Base-by-base conservation (phyloP, 2,888 invertebrate genomes). In the Blomia tropicalis region DNA sequence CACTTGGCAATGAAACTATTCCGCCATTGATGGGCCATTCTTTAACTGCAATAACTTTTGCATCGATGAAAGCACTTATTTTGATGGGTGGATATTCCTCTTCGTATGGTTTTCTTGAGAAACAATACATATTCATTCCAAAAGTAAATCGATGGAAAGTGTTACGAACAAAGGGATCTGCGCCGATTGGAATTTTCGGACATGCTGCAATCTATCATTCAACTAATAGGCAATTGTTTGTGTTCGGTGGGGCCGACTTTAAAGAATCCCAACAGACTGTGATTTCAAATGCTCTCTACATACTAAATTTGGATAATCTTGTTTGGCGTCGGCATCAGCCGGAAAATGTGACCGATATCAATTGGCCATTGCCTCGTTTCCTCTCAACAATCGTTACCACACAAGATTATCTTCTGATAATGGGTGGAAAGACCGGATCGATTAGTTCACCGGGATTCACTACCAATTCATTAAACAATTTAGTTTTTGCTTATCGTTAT, bases 331-430 rank as follows among this genome's bases (percentile, higher is more conserved):
- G 84, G 59, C 71, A 87, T 54, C 85, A 87, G 0, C 79, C 81
- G 0, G 85, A 84, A 67, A 47, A 47, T 47, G 22, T 25, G 17
- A 4, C 2, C 2, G 56, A n/a, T 7, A 14, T n/a, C 2, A 36
- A 36, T 77, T 56, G 87, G 74, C 89, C 89, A 0, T 79, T 82
- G 68, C 81, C 83, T 1, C 81, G 91, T 59, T 88, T 85, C 71
- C 81, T 92, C 64, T 90, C 90, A 74, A 84, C 88, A 0, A 90
- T 91, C 0, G 84, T 90, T 0, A 85, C 84, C 0, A 87, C 88
- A 0, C 84, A 86, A 64, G 83, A 86, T 59, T 89, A 87, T 71
- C 89, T 93, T 90, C 79, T 91, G 27, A 80, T 93, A 36, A 83
- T 89, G 70, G 92, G 92, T 1, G 93, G 93, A 2, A 78, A 84